Base-by-base conservation (phyloP, 1,140 invertebrate genomes). In the Asbolus verrucosus region DNA sequence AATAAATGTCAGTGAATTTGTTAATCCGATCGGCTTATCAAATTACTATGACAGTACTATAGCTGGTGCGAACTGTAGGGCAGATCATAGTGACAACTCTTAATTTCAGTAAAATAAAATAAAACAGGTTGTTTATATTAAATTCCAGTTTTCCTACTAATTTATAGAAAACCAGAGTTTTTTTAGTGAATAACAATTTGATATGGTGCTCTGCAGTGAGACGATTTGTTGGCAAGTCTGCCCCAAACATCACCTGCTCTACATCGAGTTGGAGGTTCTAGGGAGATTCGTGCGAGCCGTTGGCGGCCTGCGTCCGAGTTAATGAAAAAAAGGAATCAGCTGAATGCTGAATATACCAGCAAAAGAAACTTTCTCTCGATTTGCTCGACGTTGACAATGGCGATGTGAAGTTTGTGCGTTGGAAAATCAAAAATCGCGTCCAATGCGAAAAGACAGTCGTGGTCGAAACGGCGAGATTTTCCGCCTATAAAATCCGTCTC, bases 311-410 rank as follows among this genome's bases (percentile, higher is more conserved):
- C 21, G 6, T 27, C 41, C 11, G 14, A 54, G 11, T 16, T 54
- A 24, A 54, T 24, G n/a, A 16, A 54, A 54, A 54, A 54, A 54
- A 54, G 19, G 46, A 54, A 54, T 54, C 46, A 54, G 46, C 46
- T 54, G 46, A 54, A 54, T 54, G 46, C 21, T 54, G 46, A 54
- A 54, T 36, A 36, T 8, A n/a, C 33, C 11, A 54, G 46, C 21
- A 24, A 19, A 30, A n/a, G 46, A 54, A 54, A 54, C 46, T 54
- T 54, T 54, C 46, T 54, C 46, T 54, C 46, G 46, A 27, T 54
- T 54, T 54, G 9, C 46, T 27, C 46, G 21, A 54, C 46, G 46
- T 54, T 54, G 46, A 54, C 46, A 54, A 54, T 54, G 46, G 46
- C 46, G 46, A 54, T 54, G 46, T 54, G 46, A 54, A 54, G 19